Conservation (phyloP, 2,888 invertebrate species). For the Hemicrepidius hirtus region DNA sequence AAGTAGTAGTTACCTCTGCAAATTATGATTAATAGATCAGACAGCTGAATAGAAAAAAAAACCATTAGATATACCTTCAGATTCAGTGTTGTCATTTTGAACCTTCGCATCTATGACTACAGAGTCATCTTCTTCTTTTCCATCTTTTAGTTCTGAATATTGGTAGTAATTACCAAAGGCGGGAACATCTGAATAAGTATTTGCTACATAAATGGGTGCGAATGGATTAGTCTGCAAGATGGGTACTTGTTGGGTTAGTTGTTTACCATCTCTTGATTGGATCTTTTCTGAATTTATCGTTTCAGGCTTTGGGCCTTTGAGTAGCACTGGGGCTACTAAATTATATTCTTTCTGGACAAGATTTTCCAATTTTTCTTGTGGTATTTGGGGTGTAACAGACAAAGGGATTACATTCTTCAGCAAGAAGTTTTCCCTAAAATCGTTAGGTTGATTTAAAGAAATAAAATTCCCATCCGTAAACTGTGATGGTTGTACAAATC, state of each 20-base stretch:
- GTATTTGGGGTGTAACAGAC: not conserved
- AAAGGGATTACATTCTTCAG: not conserved
- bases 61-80: slow-evolving; percentile 56
- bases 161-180: slow-evolving; percentile 45
- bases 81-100: slow-evolving; percentile 65
- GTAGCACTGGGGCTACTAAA: not conserved
- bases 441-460: slow-evolving; percentile 55
- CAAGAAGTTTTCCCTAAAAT: slow-evolving; percentile 45
- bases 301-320: not conserved
- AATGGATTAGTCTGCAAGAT: slow-evolving; percentile 6
- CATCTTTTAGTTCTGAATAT: slow-evolving; percentile 60
- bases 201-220: slow-evolving; percentile 3
- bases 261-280: slow-evolving; percentile 7
- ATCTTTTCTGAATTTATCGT: not conserved
- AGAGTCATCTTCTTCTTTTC: slow-evolving; percentile 74
- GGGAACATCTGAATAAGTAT: not conserved
- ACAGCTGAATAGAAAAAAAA: too few relatives aligned
- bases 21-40: not conserved
- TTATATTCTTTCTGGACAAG: not conserved
- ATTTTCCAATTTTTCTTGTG: not conserved
- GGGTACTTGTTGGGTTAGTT: not conserved
- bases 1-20: slow-evolving; percentile 42
- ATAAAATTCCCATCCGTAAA: slow-evolving; percentile 55
- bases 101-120: slow-evolving; percentile 71
- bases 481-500: not conserved